phyloP scores from a whole-genome alignment of 2,797 vertebrate species.

The Pantherophis vulpinus region DNA sequence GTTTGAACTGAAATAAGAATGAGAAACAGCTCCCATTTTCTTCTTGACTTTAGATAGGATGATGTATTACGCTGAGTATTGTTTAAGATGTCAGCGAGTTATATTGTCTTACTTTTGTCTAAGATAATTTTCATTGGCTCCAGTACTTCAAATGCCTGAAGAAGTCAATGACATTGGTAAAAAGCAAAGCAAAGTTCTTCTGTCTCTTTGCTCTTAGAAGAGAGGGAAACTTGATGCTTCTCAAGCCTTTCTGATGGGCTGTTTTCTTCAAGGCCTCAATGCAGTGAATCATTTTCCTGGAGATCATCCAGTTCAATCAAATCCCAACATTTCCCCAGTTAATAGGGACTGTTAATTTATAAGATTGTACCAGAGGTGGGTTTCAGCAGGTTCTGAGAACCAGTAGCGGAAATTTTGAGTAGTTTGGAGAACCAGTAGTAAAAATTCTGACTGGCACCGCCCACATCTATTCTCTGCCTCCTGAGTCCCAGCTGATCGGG shows the following conservation, averaged over 20 bases:
- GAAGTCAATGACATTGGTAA: not conserved
- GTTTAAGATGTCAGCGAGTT: not conserved
- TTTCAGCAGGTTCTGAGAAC: too few relatives aligned
- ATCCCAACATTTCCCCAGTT: not conserved
- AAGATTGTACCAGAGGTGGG: not conserved
- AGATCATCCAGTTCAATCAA: not conserved
- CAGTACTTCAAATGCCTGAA: not conserved
- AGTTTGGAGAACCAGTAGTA: too few relatives aligned
- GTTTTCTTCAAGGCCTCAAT: not conserved
- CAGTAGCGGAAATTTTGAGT: too few relatives aligned
- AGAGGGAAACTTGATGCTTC: not conserved
- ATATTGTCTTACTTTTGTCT: not conserved
- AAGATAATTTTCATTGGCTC: not conserved
- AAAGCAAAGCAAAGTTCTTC: not conserved
- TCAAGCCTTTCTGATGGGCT: not conserved
- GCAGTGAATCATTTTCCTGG: not conserved
- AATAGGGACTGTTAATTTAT: not conserved
- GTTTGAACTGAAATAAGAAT: not conserved
- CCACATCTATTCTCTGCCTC: too few relatives aligned
- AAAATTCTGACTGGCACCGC: too few relatives aligned
- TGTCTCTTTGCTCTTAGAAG: not conserved
- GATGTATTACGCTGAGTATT: not conserved
- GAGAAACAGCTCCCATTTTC: not conserved
- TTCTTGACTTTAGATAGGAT: not conserved
- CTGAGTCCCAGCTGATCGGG: too few relatives aligned